Evolutionary conservation across 2,888 invertebrate species (phyloP).

Genomic region (Melangyna quadrimaculata): DNA sequence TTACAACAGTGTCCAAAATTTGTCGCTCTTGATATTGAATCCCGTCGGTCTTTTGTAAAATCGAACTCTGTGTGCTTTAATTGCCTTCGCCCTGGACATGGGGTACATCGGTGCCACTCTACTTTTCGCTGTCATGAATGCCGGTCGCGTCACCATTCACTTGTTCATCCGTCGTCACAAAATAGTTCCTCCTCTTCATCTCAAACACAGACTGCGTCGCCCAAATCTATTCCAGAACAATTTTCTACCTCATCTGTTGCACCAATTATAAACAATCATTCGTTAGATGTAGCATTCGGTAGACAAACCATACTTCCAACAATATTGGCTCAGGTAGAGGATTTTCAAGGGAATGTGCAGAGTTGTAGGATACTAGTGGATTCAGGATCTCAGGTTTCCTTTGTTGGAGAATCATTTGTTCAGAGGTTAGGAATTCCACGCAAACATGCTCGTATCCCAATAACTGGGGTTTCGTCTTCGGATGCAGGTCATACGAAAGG

Average conservation of each 20-base stretch:
- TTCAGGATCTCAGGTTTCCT: conserved; percentile 11
- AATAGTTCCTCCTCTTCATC: neutral
- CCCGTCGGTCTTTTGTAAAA: neutral
- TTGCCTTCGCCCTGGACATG: conserved; percentile 6
- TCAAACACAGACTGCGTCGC: neutral
- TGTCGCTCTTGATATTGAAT: neutral
- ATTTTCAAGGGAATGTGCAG: no score
- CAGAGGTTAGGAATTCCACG: neutral
- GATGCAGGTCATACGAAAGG: no score
- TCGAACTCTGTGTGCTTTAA: neutral
- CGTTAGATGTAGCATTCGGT: neutral
- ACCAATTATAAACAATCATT: conserved; percentile 13
- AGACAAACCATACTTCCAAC: no score
- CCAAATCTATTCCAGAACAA: neutral
- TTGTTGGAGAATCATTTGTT: conserved; percentile 4
- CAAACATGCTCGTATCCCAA: no score
- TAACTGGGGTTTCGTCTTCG: no score
- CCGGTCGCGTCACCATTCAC: conserved; percentile 20
- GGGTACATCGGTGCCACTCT: neutral
- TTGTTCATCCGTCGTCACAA: neutral
- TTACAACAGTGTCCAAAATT: no score
- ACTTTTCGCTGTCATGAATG: conserved; percentile 15
- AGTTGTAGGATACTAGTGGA: no score
- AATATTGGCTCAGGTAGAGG: no score
- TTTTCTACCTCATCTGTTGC: neutral